Percentiles rank a stretch among this genome's conserved stretches.
These are phyloP conservation scores for Lathronympha strigana DNA, from an alignment of 2,888 invertebrate genomes.

Conservation along the genomic window DNA sequence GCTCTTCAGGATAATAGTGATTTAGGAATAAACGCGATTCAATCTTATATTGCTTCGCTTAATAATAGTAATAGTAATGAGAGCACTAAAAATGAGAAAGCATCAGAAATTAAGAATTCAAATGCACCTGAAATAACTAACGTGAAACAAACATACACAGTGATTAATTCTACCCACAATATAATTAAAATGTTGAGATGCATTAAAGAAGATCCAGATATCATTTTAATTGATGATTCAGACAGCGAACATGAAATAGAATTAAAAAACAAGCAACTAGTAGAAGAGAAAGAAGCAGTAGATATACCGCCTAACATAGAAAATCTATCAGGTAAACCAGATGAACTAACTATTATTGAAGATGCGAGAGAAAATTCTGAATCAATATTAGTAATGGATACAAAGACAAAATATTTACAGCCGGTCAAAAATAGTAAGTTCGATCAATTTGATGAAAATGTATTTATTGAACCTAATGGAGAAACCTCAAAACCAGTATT, in stretches of 20 bases:
- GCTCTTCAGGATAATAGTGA: constrained; percentile 4
- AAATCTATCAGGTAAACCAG: background rate
- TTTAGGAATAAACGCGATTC: background rate
- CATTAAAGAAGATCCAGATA: constrained; percentile 30
- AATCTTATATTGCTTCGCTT: background rate
- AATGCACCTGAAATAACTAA: background rate
- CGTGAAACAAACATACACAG: background rate
- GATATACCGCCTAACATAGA: background rate
- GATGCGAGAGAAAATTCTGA: constrained; percentile 1
- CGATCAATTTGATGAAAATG: background rate
- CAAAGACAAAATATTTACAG: constrained; percentile 1
- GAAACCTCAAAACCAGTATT: constrained; percentile 18
- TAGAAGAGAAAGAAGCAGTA: background rate
- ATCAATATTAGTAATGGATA: constrained; percentile 23
- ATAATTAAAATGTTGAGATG: background rate
- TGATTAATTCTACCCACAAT: background rate
- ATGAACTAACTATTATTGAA: background rate
- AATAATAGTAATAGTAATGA: background rate
- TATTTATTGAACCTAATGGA: background rate
- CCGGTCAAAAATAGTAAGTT: background rate
- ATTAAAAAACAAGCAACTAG: background rate
- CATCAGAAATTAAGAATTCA: background rate
- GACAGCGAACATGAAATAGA: constrained; percentile 2
- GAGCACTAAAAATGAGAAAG: background rate
- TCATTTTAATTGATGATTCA: constrained; percentile 32